Base-by-base conservation (phyloP, 2,113 vertebrate genomes). In the Chaenocephalus aceratus region DNA sequence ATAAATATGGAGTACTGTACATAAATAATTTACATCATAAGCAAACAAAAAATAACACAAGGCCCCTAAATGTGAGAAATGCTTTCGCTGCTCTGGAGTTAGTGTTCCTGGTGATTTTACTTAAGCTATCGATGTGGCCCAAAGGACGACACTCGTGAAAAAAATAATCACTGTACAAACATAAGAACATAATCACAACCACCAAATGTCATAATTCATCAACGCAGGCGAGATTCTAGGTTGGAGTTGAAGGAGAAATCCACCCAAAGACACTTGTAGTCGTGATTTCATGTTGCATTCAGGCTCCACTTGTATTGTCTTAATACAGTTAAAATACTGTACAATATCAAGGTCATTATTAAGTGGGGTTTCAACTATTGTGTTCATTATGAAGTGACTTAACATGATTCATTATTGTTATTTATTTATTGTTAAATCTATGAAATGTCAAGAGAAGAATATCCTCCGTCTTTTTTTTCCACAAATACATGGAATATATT, bases 1-100 rank as follows among this genome's bases (percentile, higher is more conserved):
- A 95, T 95, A 95, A 95, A 94, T 94, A 95, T 92, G 91, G 90
- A 94, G 93, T 90, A 92, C 92, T 94, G 91, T 94, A 94, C 93
- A 94, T 90, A 88, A 95, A 95, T 95, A 94, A 95, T 92, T 94
- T 95, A 95, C 89, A 94, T 86, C 75, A 90, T 74, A 89, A 76
- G 79, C 57, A 77, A 54, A 48, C 1, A 66, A 74, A 56, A 62
- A 61, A 70, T 30, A 18, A 70, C 78, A 93, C 89, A 94, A 95
- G 93, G 93, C 93, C 94, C 83, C 89, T 79, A 89, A 88, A 88
- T 77, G 88, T 4, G 78, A 92, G 73, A 90, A 88, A 89, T 70
- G 70, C 65, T 67, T 88, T 56, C 83, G 75, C 67, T 45, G 79
- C 81, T 79, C 70, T 46, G 57, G 74, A 73, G 82, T 88, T 92